A percentile compares a stretch with the other conserved stretches of the same genome.
phyloP scores from a whole-genome alignment of 2,113 vertebrate species.

The Gobiocypris rarus region DNA sequence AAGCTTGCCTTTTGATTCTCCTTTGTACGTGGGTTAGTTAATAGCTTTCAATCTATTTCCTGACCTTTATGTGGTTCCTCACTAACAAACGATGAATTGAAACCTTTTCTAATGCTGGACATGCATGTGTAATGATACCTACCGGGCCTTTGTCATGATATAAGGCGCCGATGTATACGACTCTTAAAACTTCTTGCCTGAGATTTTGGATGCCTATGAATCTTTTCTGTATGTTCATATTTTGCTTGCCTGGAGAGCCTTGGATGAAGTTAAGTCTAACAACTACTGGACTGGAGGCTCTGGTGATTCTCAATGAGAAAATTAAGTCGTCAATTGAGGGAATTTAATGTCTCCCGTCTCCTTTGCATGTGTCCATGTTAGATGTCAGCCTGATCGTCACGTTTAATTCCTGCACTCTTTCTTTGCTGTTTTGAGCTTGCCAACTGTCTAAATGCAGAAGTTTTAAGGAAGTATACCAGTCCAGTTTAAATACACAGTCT shows the following conservation, averaged over 20 bases:
- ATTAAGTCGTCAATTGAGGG: not conserved
- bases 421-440: conserved; percentile 8
- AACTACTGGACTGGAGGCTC: not conserved
- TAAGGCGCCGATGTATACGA: not conserved
- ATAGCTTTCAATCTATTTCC: not conserved
- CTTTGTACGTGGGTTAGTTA: conserved; percentile 16
- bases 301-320: conserved; percentile 8
- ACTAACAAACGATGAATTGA: conserved; percentile 20
- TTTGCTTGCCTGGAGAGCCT: conserved; percentile 13
- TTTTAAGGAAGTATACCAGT: conserved; percentile 10
- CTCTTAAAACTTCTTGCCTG: conserved; percentile 32
- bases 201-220: conserved; percentile 44
- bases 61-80: not conserved
- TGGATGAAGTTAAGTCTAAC: conserved; percentile 12
- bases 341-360: not conserved
- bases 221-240: not conserved
- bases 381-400: not conserved
- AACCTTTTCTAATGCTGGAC: conserved; percentile 27
- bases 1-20: conserved; percentile 29
- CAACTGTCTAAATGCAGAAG: conserved; percentile 21
- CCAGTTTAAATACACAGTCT: too few relatives aligned
- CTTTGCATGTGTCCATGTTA: conserved; percentile 39
- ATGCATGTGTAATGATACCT: conserved; percentile 47
- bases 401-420: conserved; percentile 24
- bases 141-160: not conserved